Evolutionary conservation across 30 jellyfish, hydroid and myxozoan genomes (phyloP).

Genomic region (Aurelia sp.): DNA sequence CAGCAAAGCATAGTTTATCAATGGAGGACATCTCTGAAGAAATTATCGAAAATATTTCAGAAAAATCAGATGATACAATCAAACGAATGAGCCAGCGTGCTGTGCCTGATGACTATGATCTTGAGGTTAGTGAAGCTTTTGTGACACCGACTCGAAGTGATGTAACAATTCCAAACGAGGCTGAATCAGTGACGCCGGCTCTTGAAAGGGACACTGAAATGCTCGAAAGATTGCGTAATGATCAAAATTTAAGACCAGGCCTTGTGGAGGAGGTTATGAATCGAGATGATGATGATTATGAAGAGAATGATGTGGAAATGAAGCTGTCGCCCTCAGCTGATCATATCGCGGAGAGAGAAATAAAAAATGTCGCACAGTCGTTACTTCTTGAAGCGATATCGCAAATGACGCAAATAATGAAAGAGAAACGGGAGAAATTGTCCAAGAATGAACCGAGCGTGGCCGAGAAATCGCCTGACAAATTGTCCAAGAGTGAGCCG

Average conservation of each 20-base stretch:
- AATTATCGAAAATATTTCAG: conserved; percentile 33
- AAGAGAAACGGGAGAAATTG: conserved; percentile 20
- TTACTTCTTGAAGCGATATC: conserved; percentile 62
- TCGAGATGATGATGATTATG: conserved; percentile 18
- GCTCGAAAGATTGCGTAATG: conserved; percentile 13
- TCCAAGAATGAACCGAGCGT: not conserved
- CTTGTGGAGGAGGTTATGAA: conserved; percentile 6
- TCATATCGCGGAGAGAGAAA: conserved; percentile 6
- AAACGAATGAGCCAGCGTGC: conserved; percentile 49
- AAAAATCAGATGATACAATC: conserved; percentile 53
- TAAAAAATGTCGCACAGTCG: conserved; percentile 17
- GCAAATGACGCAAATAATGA: conserved; percentile 55
- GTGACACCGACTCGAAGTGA: conserved; percentile 53
- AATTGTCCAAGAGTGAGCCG: not conserved
- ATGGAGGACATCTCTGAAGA: conserved; percentile 38
- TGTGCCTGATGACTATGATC: conserved; percentile 15
- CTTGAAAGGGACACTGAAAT: conserved; percentile 6
- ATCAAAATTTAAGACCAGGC: conserved; percentile 12
- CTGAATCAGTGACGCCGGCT: not conserved
- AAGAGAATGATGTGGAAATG: not conserved
- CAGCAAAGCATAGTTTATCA: not conserved
- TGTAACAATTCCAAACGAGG: not conserved
- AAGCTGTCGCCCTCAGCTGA: not conserved
- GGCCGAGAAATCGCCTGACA: not conserved
- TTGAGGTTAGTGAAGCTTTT: conserved; percentile 72